phyloP scores from a whole-genome alignment of 2,888 invertebrate genomes.

The Orthosia gothica region DNA sequence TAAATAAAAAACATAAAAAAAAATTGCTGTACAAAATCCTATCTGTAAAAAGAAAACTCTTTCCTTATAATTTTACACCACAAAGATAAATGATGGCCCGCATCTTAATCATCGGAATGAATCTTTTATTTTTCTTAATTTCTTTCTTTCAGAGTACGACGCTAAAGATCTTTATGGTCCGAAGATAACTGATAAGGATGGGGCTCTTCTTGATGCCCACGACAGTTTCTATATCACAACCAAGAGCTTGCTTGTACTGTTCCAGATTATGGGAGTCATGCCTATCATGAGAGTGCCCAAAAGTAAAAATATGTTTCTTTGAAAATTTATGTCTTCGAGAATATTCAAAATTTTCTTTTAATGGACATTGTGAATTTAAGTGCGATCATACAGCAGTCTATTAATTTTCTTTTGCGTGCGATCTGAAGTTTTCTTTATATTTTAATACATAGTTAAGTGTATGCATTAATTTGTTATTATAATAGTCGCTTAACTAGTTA shows the following conservation, averaged over 20 bases:
- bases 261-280: slow-evolving; percentile 95
- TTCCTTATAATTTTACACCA: slow-evolving; percentile 39
- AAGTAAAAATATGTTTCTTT: slow-evolving; percentile 73
- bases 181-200: slow-evolving; percentile 90
- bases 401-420: neutral
- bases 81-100: slow-evolving; percentile 41
- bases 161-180: slow-evolving; percentile 86
- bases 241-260: slow-evolving; percentile 93
- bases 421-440: neutral
- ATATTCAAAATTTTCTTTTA: neutral
- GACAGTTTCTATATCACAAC: slow-evolving; percentile 94
- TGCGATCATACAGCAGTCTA: neutral
- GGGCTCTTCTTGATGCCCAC: slow-evolving; percentile 92
- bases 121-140: slow-evolving; percentile 35
- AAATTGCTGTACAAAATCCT: neutral
- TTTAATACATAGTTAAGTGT: neutral
- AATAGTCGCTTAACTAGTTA: neutral
- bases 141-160: slow-evolving; percentile 76
- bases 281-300: slow-evolving; percentile 93
- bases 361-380: too few relatives aligned
- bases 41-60: slow-evolving; percentile 15
- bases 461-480: neutral
- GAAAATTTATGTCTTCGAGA: neutral
- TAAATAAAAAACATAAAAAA: slow-evolving; percentile 7
- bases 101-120: slow-evolving; percentile 60